Evolutionary conservation across 1,140 invertebrate genomes (phyloP).

Genomic region (Contarinia nasturtii): DNA sequence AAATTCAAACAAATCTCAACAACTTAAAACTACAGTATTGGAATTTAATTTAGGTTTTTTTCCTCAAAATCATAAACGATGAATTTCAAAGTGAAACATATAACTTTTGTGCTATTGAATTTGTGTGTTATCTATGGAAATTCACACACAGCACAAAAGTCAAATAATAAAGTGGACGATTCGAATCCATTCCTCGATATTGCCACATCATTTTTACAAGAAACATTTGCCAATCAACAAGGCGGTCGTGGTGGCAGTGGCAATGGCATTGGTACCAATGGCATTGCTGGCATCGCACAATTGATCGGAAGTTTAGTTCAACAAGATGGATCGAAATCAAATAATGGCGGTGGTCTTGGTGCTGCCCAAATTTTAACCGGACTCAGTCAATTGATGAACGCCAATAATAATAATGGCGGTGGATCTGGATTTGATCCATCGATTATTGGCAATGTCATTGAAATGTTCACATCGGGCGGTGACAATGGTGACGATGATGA

Average conservation of each 20-base stretch:
- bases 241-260: slow-evolving; percentile 15
- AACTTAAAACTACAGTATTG: too few relatives aligned
- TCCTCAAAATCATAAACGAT: too few relatives aligned
- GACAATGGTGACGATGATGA: slow-evolving; percentile 9
- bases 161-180: slow-evolving; percentile 22
- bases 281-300: slow-evolving; percentile 18
- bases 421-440: slow-evolving; percentile 23
- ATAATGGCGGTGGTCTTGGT: slow-evolving; percentile 12
- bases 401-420: slow-evolving; percentile 6
- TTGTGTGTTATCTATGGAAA: slow-evolving; percentile 16
- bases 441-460: slow-evolving; percentile 25
- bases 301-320: slow-evolving; percentile 35
- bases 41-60: too few relatives aligned
- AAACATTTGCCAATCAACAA: slow-evolving; percentile 27
- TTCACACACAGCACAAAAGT: slow-evolving; percentile 8
- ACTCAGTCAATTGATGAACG: slow-evolving; percentile 19
- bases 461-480: slow-evolving; percentile 18
- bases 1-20: too few relatives aligned
- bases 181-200: slow-evolving; percentile 32
- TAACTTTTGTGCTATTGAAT: slow-evolving; percentile 13
- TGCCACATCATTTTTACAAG: slow-evolving; percentile 32
- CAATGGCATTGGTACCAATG: slow-evolving; percentile 11
- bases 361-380: slow-evolving; percentile 25
- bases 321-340: slow-evolving; percentile 24
- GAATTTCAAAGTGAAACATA: slow-evolving; percentile 7